A percentile compares a stretch with the other conserved stretches of the same genome.
Evolutionary conservation across 2,113 vertebrate genomes (phyloP).

Genomic region (Esox niger): DNA sequence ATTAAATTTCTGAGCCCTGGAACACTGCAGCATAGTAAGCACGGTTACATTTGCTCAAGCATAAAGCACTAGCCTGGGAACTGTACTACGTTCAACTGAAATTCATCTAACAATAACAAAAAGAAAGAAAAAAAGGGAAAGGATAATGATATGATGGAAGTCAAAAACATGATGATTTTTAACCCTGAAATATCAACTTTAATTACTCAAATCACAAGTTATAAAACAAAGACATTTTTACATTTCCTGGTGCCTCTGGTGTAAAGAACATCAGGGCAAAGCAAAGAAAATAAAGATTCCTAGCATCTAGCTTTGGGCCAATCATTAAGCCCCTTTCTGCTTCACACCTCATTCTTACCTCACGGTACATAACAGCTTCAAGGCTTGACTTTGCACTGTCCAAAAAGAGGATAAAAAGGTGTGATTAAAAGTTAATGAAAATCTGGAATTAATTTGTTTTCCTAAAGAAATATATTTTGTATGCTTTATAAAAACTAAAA

Average conservation of each 20-base stretch:
- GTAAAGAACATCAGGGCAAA: neutral
- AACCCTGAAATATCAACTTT: neutral
- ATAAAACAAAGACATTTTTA: neutral
- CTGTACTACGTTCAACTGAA: neutral
- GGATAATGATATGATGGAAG: too few species aligned
- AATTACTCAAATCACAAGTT: neutral
- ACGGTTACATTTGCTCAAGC: too few species aligned
- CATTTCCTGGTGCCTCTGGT: neutral
- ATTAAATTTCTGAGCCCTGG: neutral
- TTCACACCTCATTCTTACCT: slow-evolving; percentile 63
- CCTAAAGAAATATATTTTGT: too few species aligned
- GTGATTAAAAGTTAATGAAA: neutral
- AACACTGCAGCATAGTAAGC: neutral
- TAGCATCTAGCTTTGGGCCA: neutral
- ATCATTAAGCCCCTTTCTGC: slow-evolving; percentile 37
- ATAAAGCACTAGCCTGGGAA: too few species aligned
- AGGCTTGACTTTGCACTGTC: slow-evolving; percentile 78
- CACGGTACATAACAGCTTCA: slow-evolving; percentile 80
- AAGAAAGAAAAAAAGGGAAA: neutral
- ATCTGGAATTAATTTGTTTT: neutral
- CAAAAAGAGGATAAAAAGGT: slow-evolving; percentile 14
- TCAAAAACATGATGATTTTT: neutral
- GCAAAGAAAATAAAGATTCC: neutral
- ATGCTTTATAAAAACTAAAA: too few species aligned
- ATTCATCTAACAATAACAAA: neutral